Base-by-base conservation (phyloP, 53 echinoderm and acorn worm species). In the Arbacia lixula region DNA sequence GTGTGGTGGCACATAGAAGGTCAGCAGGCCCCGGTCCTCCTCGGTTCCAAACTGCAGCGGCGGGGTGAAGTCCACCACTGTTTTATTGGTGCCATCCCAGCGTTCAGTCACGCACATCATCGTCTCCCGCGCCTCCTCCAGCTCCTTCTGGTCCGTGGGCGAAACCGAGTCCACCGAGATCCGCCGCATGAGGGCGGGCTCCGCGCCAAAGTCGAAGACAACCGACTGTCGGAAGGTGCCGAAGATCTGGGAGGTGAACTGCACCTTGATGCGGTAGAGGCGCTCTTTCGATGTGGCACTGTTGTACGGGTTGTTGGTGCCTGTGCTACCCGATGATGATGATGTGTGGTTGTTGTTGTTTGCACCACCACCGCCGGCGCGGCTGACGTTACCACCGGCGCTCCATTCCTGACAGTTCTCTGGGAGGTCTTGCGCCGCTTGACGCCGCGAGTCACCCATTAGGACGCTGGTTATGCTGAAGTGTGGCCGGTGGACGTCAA, bases 151-250 rank as follows among this genome's bases (percentile, higher is more conserved):
- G 87, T 90, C 91, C 19, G 92, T 91, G 55, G 91, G 69, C 4
- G 99, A 94, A 69, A 99, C 99, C 12, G 94, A 95, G 36, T 99
- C 99, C 21, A 95, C 99, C 8, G 88, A 95, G 52, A 99, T 88
- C 8, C 94, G 86, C 36, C 84, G 84, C 75, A 99, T 92, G 53
- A 99, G 90, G 27, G 88, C 94, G 2, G 99, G 99, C 85, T 95
- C 94, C 19, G 60, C 55, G 56, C 99, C 99, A 68, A 99, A 92
- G 89, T 99, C 99, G 29, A 99, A 99, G 67, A 99, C 88, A 39
- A 99, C 74, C 16, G 94, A 99, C 88, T 99, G 99, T 25, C 94
- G 99, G 88, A 99, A 99, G 21, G 99, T 99, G 68, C 99, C 99
- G 55, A 95, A 99, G 80, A 99, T 99, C 91, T 99, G 92, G 22